These are phyloP conservation scores for Hyperopisus bebe DNA, from an alignment of 2,113 vertebrate genomes.

Conservation along the genomic window DNA sequence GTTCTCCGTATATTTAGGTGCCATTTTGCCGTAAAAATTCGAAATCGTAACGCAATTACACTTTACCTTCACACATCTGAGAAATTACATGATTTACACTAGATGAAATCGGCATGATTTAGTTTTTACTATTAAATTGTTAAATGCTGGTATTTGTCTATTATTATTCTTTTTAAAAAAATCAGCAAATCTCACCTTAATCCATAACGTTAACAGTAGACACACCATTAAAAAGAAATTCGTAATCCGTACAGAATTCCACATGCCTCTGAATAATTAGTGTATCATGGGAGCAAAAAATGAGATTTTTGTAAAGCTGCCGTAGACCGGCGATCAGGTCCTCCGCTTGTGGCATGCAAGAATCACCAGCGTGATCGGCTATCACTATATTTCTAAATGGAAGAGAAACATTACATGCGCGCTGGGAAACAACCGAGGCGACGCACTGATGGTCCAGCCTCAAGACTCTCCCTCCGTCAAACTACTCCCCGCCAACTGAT, in stretches of 20 bases:
- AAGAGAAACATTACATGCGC: slow-evolving; percentile 24
- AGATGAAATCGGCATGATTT: background rate
- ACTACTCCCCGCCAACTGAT: slow-evolving; percentile 42
- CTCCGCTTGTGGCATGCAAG: slow-evolving; percentile 37
- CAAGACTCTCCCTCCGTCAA: slow-evolving; percentile 35
- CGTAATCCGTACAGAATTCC: slow-evolving; percentile 50
- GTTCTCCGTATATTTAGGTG: background rate
- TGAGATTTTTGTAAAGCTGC: slow-evolving; percentile 12
- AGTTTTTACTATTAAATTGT: background rate
- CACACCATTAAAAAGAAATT: slow-evolving; percentile 45
- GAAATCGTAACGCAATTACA: background rate
- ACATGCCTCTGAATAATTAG: slow-evolving; percentile 58
- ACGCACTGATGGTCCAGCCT: slow-evolving; percentile 42
- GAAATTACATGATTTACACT: background rate
- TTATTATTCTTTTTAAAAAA: background rate
- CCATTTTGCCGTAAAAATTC: background rate
- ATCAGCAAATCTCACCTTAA: slow-evolving; percentile 53
- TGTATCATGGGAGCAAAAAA: slow-evolving; percentile 43
- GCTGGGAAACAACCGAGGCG: slow-evolving; percentile 29
- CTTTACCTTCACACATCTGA: background rate
- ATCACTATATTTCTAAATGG: slow-evolving; percentile 27
- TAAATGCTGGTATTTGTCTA: background rate
- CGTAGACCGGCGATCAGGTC: slow-evolving; percentile 31
- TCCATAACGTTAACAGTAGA: slow-evolving; percentile 48
- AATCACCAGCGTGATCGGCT: slow-evolving; percentile 22